Conservation (phyloP, 2,797 vertebrate genomes). For the Scleropages formosus region DNA sequence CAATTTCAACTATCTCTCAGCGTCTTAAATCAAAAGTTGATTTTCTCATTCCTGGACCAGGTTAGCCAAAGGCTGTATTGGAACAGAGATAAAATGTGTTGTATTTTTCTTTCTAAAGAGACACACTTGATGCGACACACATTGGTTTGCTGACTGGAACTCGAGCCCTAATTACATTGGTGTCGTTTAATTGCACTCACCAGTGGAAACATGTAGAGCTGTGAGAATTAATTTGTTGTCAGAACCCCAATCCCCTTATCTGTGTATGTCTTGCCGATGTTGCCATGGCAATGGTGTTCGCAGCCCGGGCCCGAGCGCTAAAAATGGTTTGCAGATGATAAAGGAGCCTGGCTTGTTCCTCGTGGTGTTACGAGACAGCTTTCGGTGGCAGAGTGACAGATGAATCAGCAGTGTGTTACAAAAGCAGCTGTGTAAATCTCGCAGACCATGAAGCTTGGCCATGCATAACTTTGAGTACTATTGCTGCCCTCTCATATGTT, state of each 20-base stretch:
- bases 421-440: constrained; percentile 6
- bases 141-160: constrained; percentile 32
- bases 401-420: not conserved
- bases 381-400: constrained; percentile 15
- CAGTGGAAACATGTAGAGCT: constrained; percentile 54
- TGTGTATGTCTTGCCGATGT: constrained; percentile 75
- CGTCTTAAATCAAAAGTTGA: not conserved
- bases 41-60: not conserved
- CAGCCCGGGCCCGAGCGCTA: constrained; percentile 70
- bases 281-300: constrained; percentile 87
- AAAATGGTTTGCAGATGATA: constrained; percentile 83
- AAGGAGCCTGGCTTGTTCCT: constrained; percentile 61
- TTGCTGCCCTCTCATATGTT: too few relatives aligned
- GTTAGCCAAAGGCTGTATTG: constrained; percentile 3
- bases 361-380: not conserved
- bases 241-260: constrained; percentile 74
- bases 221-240: constrained; percentile 70
- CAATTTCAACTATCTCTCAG: constrained; percentile 2
- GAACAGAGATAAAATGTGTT: not conserved
- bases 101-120: not conserved
- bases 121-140: not conserved
- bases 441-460: not conserved
- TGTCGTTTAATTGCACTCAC: constrained; percentile 60
- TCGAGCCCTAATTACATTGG: constrained; percentile 50
- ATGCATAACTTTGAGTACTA: not conserved